Conservation (phyloP, 1,140 invertebrate genomes). For the Drosophila erecta region DNA sequence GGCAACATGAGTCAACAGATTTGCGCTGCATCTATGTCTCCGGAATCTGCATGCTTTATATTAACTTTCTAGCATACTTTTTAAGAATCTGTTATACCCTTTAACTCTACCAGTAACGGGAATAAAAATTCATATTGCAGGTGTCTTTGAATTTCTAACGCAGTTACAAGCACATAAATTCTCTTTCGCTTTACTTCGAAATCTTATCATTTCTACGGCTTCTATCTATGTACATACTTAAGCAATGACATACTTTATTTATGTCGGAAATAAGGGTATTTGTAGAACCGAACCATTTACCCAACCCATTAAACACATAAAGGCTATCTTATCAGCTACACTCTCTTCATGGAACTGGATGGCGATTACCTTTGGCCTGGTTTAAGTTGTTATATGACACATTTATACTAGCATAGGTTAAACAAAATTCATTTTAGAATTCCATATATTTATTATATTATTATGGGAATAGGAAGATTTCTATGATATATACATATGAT, state of each 20-base stretch:
- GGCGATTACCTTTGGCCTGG: constrained; percentile 16
- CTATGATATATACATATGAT: too few relatives aligned
- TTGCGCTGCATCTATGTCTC: too few relatives aligned
- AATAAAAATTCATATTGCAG: not conserved
- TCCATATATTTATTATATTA: too few relatives aligned
- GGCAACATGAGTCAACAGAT: too few relatives aligned
- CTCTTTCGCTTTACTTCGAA: constrained; percentile 27
- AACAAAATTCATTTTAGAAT: too few relatives aligned
- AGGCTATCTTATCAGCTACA: constrained; percentile 43
- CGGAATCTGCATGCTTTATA: too few relatives aligned
- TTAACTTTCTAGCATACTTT: too few relatives aligned
- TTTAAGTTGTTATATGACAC: not conserved
- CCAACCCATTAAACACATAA: constrained; percentile 34
- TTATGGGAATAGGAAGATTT: too few relatives aligned
- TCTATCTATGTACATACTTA: constrained; percentile 40
- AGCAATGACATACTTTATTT: constrained; percentile 24
- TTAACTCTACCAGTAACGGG: too few relatives aligned
- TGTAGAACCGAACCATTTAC: constrained; percentile 28
- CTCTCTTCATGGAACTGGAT: constrained; percentile 11
- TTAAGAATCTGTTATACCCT: too few relatives aligned
- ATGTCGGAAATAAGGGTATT: constrained; percentile 10
- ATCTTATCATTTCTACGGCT: constrained; percentile 62
- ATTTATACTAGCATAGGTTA: not conserved
- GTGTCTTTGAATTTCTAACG: not conserved
- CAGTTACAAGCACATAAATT: constrained; percentile 61